A percentile compares a stretch with the other conserved stretches of the same genome.
phyloP scores from a whole-genome alignment of 2,888 invertebrate species.

The Rotaria macrura region DNA sequence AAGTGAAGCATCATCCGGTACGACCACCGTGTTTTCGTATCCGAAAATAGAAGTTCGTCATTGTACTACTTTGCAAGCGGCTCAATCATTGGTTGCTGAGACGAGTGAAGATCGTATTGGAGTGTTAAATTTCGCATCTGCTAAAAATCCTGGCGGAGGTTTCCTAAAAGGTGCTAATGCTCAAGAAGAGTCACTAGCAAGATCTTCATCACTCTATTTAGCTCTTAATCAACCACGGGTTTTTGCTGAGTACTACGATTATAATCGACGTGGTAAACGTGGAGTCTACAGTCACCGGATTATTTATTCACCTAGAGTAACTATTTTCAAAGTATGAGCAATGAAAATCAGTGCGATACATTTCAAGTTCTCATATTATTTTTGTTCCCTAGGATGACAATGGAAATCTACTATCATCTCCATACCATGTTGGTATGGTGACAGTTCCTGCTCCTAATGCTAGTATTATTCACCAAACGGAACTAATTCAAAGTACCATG shows the following conservation, averaged over 20 bases:
- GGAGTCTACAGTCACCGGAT: neutral
- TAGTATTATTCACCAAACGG: neutral
- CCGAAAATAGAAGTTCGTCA: neutral
- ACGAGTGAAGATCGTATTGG: neutral
- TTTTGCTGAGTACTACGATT: neutral
- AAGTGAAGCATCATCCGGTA: neutral
- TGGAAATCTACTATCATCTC: neutral
- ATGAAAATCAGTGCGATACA: neutral
- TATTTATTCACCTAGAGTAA: neutral
- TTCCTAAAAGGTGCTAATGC: neutral
- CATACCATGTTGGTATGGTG: neutral
- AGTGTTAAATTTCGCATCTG: slow-evolving; percentile 2
- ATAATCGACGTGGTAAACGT: neutral
- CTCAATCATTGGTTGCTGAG: neutral
- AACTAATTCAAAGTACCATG: neutral
- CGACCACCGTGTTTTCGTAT: neutral
- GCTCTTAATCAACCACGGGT: neutral
- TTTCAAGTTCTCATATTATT: neutral
- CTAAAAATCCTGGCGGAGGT: neutral
- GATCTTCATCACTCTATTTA: neutral
- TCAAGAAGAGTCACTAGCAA: neutral
- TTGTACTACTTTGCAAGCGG: neutral
- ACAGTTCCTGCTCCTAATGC: neutral
- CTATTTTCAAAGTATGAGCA: neutral
- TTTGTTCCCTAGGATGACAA: neutral